Evolutionary conservation across 2,113 vertebrate species (phyloP).

Genomic region (Arothron firmamentum): DNA sequence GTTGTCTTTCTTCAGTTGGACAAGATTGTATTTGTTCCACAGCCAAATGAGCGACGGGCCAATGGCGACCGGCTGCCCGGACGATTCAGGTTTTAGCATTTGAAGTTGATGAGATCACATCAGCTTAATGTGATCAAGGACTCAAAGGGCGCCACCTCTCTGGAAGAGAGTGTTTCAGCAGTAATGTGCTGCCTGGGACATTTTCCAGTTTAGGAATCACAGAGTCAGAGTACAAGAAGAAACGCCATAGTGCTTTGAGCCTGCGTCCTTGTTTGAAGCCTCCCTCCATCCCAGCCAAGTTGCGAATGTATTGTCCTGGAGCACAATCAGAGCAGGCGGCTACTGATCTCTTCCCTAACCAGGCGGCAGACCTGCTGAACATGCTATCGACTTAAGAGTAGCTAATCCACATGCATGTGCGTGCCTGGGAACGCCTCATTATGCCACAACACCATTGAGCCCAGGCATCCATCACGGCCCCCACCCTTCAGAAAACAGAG

Average conservation of each 20-base stretch:
- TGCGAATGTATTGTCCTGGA: conserved; percentile 68
- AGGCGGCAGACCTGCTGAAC: conserved; percentile 62
- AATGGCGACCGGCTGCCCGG: neutral
- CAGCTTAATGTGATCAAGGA: conserved; percentile 40
- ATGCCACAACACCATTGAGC: conserved; percentile 16
- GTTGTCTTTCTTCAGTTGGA: conserved; percentile 19
- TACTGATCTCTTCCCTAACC: conserved; percentile 71
- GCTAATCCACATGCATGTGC: conserved; percentile 65
- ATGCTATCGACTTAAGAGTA: conserved; percentile 64
- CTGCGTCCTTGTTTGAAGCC: conserved; percentile 68
- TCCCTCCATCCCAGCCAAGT: conserved; percentile 55
- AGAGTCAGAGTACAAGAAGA: conserved; percentile 68
- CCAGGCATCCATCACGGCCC: too few relatives aligned
- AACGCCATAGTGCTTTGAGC: conserved; percentile 60
- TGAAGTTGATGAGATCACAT: conserved; percentile 48
- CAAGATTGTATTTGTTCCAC: neutral
- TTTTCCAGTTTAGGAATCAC: conserved; percentile 66
- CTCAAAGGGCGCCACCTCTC: conserved; percentile 30
- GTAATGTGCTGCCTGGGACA: conserved; percentile 57
- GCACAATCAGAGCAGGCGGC: conserved; percentile 71
- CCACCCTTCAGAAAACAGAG: too few relatives aligned
- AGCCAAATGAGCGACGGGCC: conserved; percentile 7
- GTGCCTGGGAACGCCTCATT: conserved; percentile 47
- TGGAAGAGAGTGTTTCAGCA: conserved; percentile 24
- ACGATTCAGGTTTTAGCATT: conserved; percentile 17